These are phyloP conservation scores for Emys orbicularis DNA, from an alignment of 2,797 vertebrate species.

Conservation along the genomic window DNA sequence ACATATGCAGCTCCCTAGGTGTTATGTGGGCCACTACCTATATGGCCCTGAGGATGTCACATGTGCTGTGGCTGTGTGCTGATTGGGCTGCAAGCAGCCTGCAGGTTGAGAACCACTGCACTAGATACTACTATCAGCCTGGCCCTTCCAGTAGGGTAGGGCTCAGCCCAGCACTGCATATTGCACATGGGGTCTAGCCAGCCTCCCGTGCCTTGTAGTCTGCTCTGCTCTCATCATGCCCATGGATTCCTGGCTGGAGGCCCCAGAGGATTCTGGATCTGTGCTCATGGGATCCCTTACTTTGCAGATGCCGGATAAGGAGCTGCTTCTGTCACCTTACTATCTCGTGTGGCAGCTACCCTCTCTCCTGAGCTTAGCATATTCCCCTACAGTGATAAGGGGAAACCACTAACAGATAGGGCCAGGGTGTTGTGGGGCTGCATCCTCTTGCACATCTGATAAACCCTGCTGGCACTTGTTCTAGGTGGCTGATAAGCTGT, in stretches of 20 bases:
- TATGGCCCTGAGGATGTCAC: too few relatives aligned
- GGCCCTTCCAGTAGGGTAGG: background rate
- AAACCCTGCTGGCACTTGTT: background rate
- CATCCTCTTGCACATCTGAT: background rate
- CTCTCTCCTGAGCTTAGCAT: background rate
- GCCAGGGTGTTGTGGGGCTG: too few relatives aligned
- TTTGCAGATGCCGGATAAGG: background rate
- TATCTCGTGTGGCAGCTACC: background rate
- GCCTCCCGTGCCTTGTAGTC: background rate
- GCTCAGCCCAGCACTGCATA: background rate
- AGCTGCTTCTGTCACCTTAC: background rate
- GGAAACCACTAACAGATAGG: background rate
- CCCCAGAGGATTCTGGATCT: background rate
- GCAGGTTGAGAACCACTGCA: too few relatives aligned
- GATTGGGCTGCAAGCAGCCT: too few relatives aligned
- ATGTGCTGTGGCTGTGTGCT: too few relatives aligned
- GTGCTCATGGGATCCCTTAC: background rate
- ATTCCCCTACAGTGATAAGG: background rate
- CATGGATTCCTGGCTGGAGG: background rate
- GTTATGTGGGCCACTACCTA: too few relatives aligned
- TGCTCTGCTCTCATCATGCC: background rate
- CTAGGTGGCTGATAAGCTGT: background rate
- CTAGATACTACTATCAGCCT: background rate
- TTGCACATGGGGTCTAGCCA: too few relatives aligned
- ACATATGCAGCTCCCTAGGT: too few relatives aligned